Evolutionary conservation across 2,888 invertebrate genomes (phyloP).

Genomic region (Epirrhoe alternata): DNA sequence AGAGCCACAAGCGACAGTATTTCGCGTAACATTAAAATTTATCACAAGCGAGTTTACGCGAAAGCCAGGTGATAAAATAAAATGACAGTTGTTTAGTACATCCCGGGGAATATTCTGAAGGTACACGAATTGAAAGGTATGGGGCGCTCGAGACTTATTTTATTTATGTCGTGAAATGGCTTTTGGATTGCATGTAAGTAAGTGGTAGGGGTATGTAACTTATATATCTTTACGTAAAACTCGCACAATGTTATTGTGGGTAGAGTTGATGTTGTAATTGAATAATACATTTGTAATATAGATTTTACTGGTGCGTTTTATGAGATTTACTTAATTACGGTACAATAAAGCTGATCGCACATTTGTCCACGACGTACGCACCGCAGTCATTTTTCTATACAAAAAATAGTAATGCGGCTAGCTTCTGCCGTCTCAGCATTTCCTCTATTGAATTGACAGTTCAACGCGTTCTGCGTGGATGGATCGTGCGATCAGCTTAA

Average conservation of each 20-base stretch:
- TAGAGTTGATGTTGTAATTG: neutral
- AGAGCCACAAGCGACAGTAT: constrained; percentile 70
- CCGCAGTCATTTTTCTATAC: too few relatives aligned
- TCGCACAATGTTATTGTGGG: neutral
- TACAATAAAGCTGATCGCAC: too few relatives aligned
- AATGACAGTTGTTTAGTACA: constrained; percentile 84
- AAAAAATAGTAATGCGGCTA: too few relatives aligned
- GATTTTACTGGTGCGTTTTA: too few relatives aligned
- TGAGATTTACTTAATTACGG: too few relatives aligned
- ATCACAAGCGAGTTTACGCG: constrained; percentile 79
- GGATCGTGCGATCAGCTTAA: too few relatives aligned
- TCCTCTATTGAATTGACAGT: too few relatives aligned
- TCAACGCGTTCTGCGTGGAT: too few relatives aligned
- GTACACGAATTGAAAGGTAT: constrained; percentile 82
- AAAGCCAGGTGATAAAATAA: constrained; percentile 83
- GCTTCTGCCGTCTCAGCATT: too few relatives aligned
- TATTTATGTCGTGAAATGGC: constrained; percentile 80
- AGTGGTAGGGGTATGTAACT: constrained; percentile 57
- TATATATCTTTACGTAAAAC: constrained; percentile 31
- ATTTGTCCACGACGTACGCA: too few relatives aligned
- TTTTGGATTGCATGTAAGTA: constrained; percentile 76
- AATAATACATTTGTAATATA: neutral
- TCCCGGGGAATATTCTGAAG: constrained; percentile 74
- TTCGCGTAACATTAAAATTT: constrained; percentile 82
- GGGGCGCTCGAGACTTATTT: constrained; percentile 78